Evolutionary conservation across 2,113 vertebrate species (phyloP).

Genomic region (Atherinomorus stipes): DNA sequence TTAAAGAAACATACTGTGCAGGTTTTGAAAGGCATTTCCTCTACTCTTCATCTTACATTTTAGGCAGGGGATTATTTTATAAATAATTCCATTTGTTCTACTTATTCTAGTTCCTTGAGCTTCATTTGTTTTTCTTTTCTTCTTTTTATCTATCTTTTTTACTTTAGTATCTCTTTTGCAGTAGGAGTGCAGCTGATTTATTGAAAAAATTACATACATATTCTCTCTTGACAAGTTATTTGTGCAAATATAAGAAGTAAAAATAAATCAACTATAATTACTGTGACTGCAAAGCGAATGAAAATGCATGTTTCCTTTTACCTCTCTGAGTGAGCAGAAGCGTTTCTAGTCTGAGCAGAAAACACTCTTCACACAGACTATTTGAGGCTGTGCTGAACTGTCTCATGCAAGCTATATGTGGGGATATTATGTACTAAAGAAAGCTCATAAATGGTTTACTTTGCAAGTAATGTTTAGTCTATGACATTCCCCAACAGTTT

Average conservation of each 20-base stretch:
- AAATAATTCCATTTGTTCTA: neutral
- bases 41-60: neutral
- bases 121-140: neutral
- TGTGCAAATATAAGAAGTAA: neutral
- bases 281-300: neutral
- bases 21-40: neutral
- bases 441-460: constrained; percentile 9
- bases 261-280: neutral
- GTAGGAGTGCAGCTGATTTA: too few relatives aligned
- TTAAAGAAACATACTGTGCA: neutral
- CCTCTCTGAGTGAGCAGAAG: neutral
- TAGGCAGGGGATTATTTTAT: neutral
- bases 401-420: neutral
- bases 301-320: neutral
- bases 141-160: neutral
- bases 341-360: neutral
- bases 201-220: neutral
- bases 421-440: neutral
- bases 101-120: neutral
- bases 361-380: neutral
- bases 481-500: constrained; percentile 7
- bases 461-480: neutral
- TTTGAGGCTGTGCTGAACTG: neutral
- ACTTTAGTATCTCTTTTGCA: too few relatives aligned
- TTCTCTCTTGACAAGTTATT: neutral